These are phyloP conservation scores for Hypocryptadius cinnamomeus DNA, from an alignment of 2,113 vertebrate species.

Conservation along the genomic window DNA sequence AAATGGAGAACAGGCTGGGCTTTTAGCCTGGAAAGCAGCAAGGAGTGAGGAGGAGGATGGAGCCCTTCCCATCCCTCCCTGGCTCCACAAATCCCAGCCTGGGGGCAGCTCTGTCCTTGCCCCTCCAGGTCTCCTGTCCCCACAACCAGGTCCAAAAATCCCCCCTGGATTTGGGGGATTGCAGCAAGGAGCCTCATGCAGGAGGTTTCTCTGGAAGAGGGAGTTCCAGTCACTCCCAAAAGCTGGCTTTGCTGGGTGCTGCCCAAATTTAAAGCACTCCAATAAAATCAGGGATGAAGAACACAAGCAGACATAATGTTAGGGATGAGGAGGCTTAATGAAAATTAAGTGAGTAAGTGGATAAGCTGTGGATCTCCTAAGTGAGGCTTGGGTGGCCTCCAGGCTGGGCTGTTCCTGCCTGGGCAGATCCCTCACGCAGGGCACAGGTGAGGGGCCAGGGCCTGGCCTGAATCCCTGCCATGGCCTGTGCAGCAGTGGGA, in stretches of 20 bases:
- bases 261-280: neutral
- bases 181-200: rapidly evolving
- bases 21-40: neutral
- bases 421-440: neutral
- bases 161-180: neutral
- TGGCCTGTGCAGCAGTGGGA: neutral
- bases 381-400: neutral
- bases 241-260: neutral
- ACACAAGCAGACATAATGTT: rapidly evolving
- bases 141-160: neutral
- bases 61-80: neutral
- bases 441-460: neutral
- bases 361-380: neutral
- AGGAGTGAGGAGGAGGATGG: neutral
- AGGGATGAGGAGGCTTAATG: neutral
- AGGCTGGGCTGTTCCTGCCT: neutral
- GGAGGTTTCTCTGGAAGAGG: neutral
- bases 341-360: rapidly evolving
- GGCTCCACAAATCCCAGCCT: neutral
- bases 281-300: neutral
- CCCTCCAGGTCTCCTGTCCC: neutral
- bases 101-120: neutral
- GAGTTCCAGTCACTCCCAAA: neutral
- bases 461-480: neutral
- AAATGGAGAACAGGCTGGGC: rapidly evolving